These are phyloP conservation scores for Actias luna DNA, from an alignment of 2,888 invertebrate species.

Conservation along the genomic window DNA sequence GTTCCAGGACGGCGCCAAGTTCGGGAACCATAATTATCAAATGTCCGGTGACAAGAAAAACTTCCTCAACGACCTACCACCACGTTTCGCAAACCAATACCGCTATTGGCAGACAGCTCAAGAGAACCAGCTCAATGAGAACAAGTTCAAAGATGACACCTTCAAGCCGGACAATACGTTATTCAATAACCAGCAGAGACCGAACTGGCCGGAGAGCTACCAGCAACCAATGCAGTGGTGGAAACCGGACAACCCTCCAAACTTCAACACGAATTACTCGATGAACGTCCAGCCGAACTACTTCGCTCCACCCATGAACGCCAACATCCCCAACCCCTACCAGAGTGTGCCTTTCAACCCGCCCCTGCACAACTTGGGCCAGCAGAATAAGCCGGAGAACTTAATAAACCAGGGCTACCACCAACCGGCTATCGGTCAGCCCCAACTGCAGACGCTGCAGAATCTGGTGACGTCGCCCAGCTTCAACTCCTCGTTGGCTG, in stretches of 20 bases:
- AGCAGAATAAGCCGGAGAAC: constrained; percentile 45
- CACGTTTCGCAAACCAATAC: constrained; percentile 74
- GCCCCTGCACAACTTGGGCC: constrained; percentile 35
- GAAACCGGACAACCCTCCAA: constrained; percentile 57
- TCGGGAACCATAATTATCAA: constrained; percentile 59
- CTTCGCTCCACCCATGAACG: constrained; percentile 47
- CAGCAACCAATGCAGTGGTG: constrained; percentile 58
- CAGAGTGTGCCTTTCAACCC: constrained; percentile 42
- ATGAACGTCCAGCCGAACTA: constrained; percentile 53
- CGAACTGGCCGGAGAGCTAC: constrained; percentile 49
- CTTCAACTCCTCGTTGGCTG: constrained; percentile 63
- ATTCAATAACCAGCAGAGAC: constrained; percentile 38
- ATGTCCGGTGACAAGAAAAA: constrained; percentile 72
- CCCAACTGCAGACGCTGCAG: constrained; percentile 57
- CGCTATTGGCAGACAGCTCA: constrained; percentile 69
- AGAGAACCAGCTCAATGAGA: constrained; percentile 61
- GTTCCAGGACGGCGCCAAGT: constrained; percentile 64
- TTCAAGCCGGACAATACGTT: constrained; percentile 40
- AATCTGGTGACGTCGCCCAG: constrained; percentile 58
- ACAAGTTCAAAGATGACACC: constrained; percentile 66
- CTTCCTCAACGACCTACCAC: constrained; percentile 71
- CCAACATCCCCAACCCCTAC: constrained; percentile 51
- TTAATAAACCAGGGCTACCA: constrained; percentile 42
- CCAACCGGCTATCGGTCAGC: constrained; percentile 57
- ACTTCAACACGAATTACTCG: constrained; percentile 47